Evolutionary conservation across 2,113 vertebrate genomes (phyloP), one percentile per base, ranked within the genome.

Genomic region (Gobiocypris rarus): DNA sequence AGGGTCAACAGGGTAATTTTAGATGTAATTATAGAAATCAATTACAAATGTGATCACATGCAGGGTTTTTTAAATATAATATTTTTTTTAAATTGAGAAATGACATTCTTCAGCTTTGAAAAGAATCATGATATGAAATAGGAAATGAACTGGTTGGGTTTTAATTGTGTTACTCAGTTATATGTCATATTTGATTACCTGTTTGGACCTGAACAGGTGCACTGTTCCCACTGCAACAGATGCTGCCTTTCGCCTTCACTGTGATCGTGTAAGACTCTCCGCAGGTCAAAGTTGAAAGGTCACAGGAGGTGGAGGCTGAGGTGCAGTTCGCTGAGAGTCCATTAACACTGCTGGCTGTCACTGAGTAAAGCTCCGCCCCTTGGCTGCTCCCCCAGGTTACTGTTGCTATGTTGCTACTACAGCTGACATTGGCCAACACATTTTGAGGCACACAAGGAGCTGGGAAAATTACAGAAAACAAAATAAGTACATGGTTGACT

Each of bases 231-330:
- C 85, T 89, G 56, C 34, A 63, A 75, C 88, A 89, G 69, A 56
- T 85, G 50, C 38, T 78, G 38, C 83, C 69, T 56, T 58, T 31
- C 1, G 89, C 88, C 15, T 80, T 74, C 28, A 88, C 52, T 3
- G 82, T 81, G 61, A 87, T 73, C 8, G 41, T 78, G 71, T 90
- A 90, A 5, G 78, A 83, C 26, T 75, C 15, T 7, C 89, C 89
- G 7, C 89, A 90, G 26, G 76, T 22, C 50, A 87, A 59, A 70
- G 54, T 9, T 19, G 17, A 22, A 34, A 90, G 85, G 43, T 85
- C 34, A 74, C 89, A 90, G 74, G 70, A 86, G 19, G 48, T 45
- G 52, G 50, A 76, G 14, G 70, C 38, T 81, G 87, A 86, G 24
- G 70, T 84, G 76, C 87, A 90, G 73, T 76, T 74, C 19, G 78